Evolutionary conservation across 2,113 vertebrate genomes (phyloP), one percentile per base, ranked within the genome.

Genomic region (Anser brachyrhynchus): DNA sequence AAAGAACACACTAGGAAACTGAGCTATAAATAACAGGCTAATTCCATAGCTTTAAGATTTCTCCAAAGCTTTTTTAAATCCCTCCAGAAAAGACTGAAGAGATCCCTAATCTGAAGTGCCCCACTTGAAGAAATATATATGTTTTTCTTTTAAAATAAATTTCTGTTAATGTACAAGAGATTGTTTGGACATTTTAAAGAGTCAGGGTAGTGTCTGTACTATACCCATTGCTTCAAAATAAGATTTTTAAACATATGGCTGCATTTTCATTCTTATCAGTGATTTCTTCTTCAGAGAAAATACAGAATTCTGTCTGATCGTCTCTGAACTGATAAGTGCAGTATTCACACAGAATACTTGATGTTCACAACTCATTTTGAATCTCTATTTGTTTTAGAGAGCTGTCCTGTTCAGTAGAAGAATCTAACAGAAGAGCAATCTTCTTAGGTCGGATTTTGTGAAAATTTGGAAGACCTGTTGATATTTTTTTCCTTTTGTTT

Each of bases 11-110:
- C 76, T 84, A 58, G 80, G 88, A 98, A 97, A 76, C 71, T 3
- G 92, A 89, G 77, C 87, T 96, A 92, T 96, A 96, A 95, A 97
- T 97, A 96, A 91, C 91, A 95, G 54, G 89, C 97, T 97, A 97
- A 97, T 97, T 97, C 95, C 83, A 93, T 37, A 97, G 95, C 89
- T 89, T 96, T 54, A 84, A 85, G 91, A 95, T 95, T 97, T 94
- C 97, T 85, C 90, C 96, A 96, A 97, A 90, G 31, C 87, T 92
- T 97, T 90, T 77, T 76, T 95, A 96, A 97, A 95, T 67, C 94
- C 58, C 87, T 95, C 79, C 85, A 81, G 97, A 89, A 93, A 95
- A 96, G 93, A 67, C 93, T 73, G 87, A 94, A 95, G 93, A 95
- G 91, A 95, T 94, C 84, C 96, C 83, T 96, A 94, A 97, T 91